Evolutionary conservation across 2,797 vertebrate species (phyloP).

Genomic region (Esox lucius): DNA sequence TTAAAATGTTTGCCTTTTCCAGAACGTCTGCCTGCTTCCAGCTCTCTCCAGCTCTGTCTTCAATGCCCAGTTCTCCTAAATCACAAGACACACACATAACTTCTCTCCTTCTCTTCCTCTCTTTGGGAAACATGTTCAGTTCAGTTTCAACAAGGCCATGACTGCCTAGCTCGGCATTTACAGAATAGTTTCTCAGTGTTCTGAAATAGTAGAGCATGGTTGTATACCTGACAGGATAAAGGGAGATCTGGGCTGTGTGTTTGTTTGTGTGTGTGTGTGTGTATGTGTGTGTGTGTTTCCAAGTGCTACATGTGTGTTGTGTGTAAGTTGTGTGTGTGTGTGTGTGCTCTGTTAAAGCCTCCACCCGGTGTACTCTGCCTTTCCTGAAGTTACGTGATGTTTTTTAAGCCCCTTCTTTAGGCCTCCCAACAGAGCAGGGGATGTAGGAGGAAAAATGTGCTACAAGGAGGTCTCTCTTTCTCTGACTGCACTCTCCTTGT

Average conservation of each 20-base stretch:
- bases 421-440: constrained; percentile 67
- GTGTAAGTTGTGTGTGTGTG: constrained; percentile 20
- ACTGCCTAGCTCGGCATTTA: constrained; percentile 68
- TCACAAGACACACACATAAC: neutral
- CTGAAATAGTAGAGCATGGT: neutral
- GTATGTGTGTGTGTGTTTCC: constrained; percentile 22
- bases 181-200: constrained; percentile 26
- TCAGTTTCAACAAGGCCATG: neutral
- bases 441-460: constrained; percentile 64
- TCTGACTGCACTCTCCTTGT: neutral
- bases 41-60: neutral
- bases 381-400: constrained; percentile 62
- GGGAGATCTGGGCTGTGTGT: neutral
- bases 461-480: neutral
- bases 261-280: too few species aligned
- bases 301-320: neutral
- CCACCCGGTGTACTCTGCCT: constrained; percentile 73
- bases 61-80: neutral
- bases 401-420: constrained; percentile 56
- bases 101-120: neutral
- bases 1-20: neutral
- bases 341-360: neutral
- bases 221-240: neutral
- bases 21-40: neutral
- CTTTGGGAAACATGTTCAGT: neutral